phyloP scores from a whole-genome alignment of 2,113 vertebrate species.

The Clarias batrachus region DNA sequence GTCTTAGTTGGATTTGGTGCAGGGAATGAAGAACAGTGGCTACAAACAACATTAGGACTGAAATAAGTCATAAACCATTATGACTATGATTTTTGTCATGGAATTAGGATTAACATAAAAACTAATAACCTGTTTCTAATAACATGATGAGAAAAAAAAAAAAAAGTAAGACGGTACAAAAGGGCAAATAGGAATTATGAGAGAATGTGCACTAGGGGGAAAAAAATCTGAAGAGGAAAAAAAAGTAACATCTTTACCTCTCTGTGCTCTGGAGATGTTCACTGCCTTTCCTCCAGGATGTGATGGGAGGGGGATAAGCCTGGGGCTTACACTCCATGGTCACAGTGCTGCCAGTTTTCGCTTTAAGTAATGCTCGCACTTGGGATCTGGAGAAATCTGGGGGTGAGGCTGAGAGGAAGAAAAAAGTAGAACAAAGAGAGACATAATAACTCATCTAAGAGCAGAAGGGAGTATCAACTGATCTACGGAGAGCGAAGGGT shows the following conservation, averaged over 20 bases:
- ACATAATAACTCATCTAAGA: slow-evolving; percentile 15
- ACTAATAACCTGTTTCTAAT: not conserved
- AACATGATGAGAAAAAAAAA: not conserved
- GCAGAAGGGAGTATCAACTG: not conserved
- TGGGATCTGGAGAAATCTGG: slow-evolving; percentile 89
- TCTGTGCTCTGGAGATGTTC: slow-evolving; percentile 77
- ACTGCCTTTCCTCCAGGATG: slow-evolving; percentile 86
- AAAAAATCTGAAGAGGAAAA: not conserved
- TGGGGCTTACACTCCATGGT: slow-evolving; percentile 86
- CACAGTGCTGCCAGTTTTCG: slow-evolving; percentile 84
- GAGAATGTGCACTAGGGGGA: not conserved
- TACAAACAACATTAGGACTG: not conserved
- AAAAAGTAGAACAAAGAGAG: slow-evolving; percentile 38
- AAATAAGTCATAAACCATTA: not conserved
- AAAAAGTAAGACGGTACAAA: not conserved
- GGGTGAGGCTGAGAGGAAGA: slow-evolving; percentile 77
- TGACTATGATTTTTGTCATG: not conserved
- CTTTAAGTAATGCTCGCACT: slow-evolving; percentile 82
- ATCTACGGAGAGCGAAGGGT: not conserved
- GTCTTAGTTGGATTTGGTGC: not conserved
- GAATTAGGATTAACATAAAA: not conserved
- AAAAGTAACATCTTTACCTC: slow-evolving; percentile 72
- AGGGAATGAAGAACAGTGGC: not conserved
- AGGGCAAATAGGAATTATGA: not conserved
- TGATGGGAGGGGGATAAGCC: slow-evolving; percentile 83